Evolutionary conservation across 2,888 invertebrate genomes (phyloP).

Genomic region (Prosopocoilus inquinatus): DNA sequence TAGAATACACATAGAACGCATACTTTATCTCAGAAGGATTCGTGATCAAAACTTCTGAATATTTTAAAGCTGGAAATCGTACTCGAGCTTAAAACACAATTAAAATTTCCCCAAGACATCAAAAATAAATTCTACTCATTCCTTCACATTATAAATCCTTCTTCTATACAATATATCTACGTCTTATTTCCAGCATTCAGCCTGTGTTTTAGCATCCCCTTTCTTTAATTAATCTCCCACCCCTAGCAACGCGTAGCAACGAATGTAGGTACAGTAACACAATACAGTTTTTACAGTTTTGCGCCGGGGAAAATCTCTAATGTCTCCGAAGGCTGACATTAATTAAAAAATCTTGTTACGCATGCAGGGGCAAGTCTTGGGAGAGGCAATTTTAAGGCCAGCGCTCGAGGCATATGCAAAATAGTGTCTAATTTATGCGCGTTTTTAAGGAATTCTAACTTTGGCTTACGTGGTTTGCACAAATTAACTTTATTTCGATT

Average conservation of each 20-base stretch:
- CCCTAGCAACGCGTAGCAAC: conserved; percentile 49
- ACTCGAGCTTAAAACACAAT: conserved; percentile 37
- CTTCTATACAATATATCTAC: conserved; percentile 51
- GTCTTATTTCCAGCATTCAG: conserved; percentile 50
- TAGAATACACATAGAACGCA: conserved; percentile 18
- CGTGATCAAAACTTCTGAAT: conserved; percentile 24
- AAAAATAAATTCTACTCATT: conserved; percentile 48
- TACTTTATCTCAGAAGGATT: conserved; percentile 19
- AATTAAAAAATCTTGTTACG: conserved; percentile 52
- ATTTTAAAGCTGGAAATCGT: conserved; percentile 21
- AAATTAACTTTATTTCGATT: conserved; percentile 16
- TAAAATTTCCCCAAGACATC: conserved; percentile 46
- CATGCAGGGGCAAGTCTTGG: conserved; percentile 34
- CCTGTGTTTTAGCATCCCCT: conserved; percentile 51
- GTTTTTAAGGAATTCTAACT: conserved; percentile 26
- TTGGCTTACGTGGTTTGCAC: conserved; percentile 24
- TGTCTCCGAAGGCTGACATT: conserved; percentile 49
- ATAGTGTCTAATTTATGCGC: conserved; percentile 41
- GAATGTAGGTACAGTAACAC: conserved; percentile 49
- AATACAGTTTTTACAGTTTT: conserved; percentile 51
- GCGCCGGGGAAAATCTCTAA: conserved; percentile 41
- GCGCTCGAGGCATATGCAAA: conserved; percentile 42
- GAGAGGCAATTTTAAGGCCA: conserved; percentile 40
- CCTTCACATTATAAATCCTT: conserved; percentile 51
- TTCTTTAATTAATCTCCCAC: conserved; percentile 53